Conservation (phyloP, 2,888 invertebrate species). For the Azorinus chamasolen region DNA sequence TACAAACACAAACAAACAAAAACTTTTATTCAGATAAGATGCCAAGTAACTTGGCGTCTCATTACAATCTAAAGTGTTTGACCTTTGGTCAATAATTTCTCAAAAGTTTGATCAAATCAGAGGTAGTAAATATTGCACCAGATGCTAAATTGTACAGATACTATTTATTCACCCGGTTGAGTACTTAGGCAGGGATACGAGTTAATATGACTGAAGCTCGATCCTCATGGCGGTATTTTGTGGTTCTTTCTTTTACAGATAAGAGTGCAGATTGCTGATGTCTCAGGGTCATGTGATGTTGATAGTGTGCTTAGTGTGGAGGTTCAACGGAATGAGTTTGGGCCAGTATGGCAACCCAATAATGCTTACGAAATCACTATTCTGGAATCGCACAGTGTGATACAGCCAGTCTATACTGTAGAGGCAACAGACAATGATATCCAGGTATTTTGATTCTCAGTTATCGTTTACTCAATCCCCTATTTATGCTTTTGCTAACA, state of each 20-base stretch:
- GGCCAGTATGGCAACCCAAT: constrained; percentile 68
- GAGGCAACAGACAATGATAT: constrained; percentile 72
- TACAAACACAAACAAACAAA: too few species aligned
- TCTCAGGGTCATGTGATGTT: constrained; percentile 68
- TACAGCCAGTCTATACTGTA: constrained; percentile 70
- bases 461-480: constrained; percentile 6
- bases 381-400: constrained; percentile 75
- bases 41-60: too few species aligned
- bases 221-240: too few species aligned
- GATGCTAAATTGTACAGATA: too few species aligned
- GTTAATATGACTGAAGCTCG: too few species aligned
- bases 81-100: too few species aligned
- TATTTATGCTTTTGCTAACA: not conserved
- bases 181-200: too few species aligned
- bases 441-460: constrained; percentile 45
- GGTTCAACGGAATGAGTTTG: constrained; percentile 77
- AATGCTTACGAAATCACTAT: constrained; percentile 69
- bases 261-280: constrained; percentile 75
- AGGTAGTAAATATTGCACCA: too few species aligned
- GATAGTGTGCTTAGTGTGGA: constrained; percentile 69
- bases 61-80: too few species aligned
- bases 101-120: too few species aligned
- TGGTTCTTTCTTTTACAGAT: constrained; percentile 64
- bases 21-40: too few species aligned
- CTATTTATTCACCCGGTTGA: too few species aligned